These are phyloP conservation scores for Ctenomys sociabilis DNA, from an alignment of 2,113 vertebrate genomes.

Conservation along the genomic window DNA sequence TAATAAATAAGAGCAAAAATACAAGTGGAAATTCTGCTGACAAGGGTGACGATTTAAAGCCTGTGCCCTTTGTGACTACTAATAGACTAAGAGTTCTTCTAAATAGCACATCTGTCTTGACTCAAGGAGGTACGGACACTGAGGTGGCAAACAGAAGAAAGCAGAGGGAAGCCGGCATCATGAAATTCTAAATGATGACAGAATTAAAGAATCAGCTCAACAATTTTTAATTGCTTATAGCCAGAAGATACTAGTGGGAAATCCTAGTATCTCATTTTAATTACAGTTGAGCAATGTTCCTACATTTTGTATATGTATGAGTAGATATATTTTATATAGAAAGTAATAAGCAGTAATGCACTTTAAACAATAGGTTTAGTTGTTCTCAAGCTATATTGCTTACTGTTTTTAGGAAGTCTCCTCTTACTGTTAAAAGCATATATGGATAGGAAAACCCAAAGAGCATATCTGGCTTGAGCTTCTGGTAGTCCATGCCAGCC, in stretches of 20 bases:
- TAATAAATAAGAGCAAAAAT: constrained; percentile 8
- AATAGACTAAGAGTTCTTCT: constrained; percentile 28
- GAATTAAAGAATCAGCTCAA: constrained; percentile 1
- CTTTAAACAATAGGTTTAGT: neutral
- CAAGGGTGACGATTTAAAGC: neutral
- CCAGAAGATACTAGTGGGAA: neutral
- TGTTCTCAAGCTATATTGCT: neutral
- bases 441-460: constrained; percentile 31
- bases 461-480: neutral
- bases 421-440: neutral
- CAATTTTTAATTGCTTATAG: neutral
- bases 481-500: neutral
- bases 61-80: neutral
- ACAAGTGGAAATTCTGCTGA: neutral
- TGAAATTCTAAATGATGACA: neutral
- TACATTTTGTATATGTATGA: neutral
- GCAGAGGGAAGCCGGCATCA: neutral
- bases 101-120: constrained; percentile 15
- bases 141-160: neutral
- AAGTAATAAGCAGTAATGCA: neutral
- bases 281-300: neutral
- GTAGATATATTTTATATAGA: neutral
- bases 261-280: neutral
- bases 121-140: neutral
- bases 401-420: neutral